Conservation (phyloP, 2,888 invertebrate species). For the Drosophila dives region DNA sequence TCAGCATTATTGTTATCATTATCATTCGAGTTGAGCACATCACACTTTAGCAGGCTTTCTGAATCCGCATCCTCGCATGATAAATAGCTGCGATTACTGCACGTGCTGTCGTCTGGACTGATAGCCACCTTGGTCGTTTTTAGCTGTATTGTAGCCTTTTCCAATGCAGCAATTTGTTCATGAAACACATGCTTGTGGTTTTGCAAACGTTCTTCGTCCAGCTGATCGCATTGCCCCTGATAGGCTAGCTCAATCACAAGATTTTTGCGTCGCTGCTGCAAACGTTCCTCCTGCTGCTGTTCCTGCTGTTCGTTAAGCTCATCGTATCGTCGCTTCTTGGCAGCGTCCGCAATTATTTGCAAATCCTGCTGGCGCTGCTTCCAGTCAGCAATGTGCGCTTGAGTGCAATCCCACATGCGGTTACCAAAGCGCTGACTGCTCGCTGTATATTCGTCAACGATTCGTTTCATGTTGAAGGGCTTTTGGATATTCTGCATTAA, state of each 20-base stretch:
- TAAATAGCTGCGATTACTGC: conserved; percentile 50
- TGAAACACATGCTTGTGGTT: conserved; percentile 60
- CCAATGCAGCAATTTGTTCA: conserved; percentile 30
- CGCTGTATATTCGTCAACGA: conserved; percentile 85
- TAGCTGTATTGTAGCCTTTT: not conserved
- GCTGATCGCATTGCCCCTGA: conserved; percentile 66
- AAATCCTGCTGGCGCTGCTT: conserved; percentile 64
- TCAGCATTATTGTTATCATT: conserved; percentile 65
- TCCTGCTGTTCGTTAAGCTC: conserved; percentile 76
- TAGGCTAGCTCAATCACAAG: conserved; percentile 76
- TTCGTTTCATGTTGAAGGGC: conserved; percentile 86
- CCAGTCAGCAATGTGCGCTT: conserved; percentile 80
- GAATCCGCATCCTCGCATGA: conserved; percentile 49
- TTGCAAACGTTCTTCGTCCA: conserved; percentile 72
- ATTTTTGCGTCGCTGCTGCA: conserved; percentile 76
- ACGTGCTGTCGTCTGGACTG: conserved; percentile 56
- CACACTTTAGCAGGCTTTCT: conserved; percentile 33
- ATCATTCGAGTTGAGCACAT: conserved; percentile 81
- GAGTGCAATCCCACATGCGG: conserved; percentile 85
- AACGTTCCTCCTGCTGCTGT: conserved; percentile 71
- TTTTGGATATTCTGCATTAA: conserved; percentile 83
- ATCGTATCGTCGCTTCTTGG: conserved; percentile 71
- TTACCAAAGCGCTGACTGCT: conserved; percentile 86
- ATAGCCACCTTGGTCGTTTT: not conserved
- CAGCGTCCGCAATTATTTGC: conserved; percentile 55